phyloP scores from a whole-genome alignment of 1,140 invertebrate species.

The Lasioglossum albipes region DNA sequence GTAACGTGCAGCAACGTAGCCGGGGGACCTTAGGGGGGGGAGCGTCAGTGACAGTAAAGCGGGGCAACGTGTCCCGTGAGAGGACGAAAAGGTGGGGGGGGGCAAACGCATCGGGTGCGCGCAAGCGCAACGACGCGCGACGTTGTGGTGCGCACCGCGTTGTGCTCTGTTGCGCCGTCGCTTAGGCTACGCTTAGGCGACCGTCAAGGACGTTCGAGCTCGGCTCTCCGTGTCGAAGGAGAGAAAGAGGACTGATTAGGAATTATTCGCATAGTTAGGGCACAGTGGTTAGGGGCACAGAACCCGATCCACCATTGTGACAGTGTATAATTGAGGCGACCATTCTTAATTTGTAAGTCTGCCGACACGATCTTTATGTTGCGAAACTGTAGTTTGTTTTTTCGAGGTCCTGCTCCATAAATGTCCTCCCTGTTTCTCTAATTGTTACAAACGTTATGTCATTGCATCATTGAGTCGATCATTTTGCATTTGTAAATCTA shows the following conservation, averaged over 20 bases:
- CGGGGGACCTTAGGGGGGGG: slow-evolving; percentile 32
- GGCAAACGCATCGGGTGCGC: slow-evolving; percentile 31
- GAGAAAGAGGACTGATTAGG: slow-evolving; percentile 22
- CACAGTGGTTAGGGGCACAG: too few species aligned
- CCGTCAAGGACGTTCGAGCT: slow-evolving; percentile 64
- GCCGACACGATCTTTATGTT: too few species aligned
- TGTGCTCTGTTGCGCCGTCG: slow-evolving; percentile 46
- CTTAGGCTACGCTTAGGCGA: slow-evolving; percentile 40
- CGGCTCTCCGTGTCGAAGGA: slow-evolving; percentile 10
- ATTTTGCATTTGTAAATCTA: too few species aligned
- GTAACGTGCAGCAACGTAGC: slow-evolving; percentile 54
- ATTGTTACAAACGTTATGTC: too few species aligned
- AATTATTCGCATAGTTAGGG: slow-evolving; percentile 14
- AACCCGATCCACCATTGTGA: too few species aligned
- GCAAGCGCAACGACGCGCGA: slow-evolving; percentile 56
- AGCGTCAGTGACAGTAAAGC: slow-evolving; percentile 49
- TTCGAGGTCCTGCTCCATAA: too few species aligned
- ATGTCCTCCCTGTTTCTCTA: too few species aligned
- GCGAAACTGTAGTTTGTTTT: too few species aligned
- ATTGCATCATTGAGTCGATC: too few species aligned
- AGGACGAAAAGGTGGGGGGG: not conserved
- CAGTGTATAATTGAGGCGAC: too few species aligned
- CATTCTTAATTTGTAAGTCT: too few species aligned
- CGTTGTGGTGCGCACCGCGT: slow-evolving; percentile 22
- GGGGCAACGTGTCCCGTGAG: not conserved